Base-by-base conservation (phyloP, 2,113 vertebrate genomes). In the Rhinoderma darwinii region DNA sequence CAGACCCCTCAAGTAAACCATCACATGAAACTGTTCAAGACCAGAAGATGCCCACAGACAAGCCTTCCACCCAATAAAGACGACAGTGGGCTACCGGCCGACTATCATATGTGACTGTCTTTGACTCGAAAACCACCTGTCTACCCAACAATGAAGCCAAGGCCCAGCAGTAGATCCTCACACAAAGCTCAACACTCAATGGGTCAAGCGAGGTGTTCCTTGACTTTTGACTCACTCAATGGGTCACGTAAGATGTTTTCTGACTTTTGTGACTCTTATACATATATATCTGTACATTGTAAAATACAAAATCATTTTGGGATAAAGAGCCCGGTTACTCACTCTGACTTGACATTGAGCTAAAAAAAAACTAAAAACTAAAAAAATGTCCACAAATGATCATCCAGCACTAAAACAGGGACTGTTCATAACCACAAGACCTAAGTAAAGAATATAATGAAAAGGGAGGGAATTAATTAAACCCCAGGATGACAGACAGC, bases 401-500 rank as follows among this genome's bases (percentile, higher is more conserved):
- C 9, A 59, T 41, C 50, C 30, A 54, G 47, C n/a, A 78, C 4
- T 54, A 32, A 35, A 78, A 78, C 27, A n/a, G 30, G 51, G 51
- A 15, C 51, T 17, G 9, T n/a, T 56, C 50, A n/a, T 41, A 35
- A 80, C 51, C 51, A 25, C 77, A 59, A 80, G 77, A 59, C 50
- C 50, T 80, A 80, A 80, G 77, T 25, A 25, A 56, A 37, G 51
- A 80, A 10, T 7, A 59, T 56, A 80, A 80, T 80, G 51, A 80
- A 56, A 35, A 59, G 22, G 77, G 32, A 59, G 77, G 51, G 35
- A 80, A 47, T 85, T 77, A 63, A 78, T 78, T 70, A 86, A 50
- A 14, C 59, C 43, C 35, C 51, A 1, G 30, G 74, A 63, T 85
- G 84, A 85, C 84, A 85, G 84, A 85, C 74, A 68, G 84, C 73